A percentile compares a stretch with the other conserved stretches of the same genome.
Conservation (phyloP, 2,113 vertebrate species). For the Ivindomyrus marchei region DNA sequence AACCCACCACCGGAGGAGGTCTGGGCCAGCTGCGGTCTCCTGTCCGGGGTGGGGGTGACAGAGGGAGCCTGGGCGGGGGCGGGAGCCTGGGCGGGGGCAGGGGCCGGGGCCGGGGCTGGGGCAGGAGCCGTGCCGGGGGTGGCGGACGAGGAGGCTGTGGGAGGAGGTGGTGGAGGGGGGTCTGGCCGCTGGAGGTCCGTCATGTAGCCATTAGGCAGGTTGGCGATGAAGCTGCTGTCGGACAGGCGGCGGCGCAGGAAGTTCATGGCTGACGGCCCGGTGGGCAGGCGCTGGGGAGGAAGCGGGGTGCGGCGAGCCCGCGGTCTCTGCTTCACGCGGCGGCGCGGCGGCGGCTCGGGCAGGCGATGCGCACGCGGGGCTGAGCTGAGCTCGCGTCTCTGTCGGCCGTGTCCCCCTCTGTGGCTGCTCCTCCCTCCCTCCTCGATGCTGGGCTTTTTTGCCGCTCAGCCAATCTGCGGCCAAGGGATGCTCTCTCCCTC, state of each 20-base stretch:
- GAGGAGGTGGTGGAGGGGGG: conserved; percentile 55
- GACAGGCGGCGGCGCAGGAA: conserved; percentile 91
- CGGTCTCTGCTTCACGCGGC: not conserved
- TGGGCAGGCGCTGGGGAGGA: not conserved
- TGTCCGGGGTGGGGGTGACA: conserved; percentile 53
- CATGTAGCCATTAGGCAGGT: conserved; percentile 96
- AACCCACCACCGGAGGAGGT: conserved; percentile 62
- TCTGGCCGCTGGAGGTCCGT: conserved; percentile 80
- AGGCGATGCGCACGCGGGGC: conserved; percentile 25
- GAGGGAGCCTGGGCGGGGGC: conserved; percentile 51
- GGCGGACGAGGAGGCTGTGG: conserved; percentile 30
- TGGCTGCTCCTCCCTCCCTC: conserved; percentile 39
- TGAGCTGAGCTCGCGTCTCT: conserved; percentile 12
- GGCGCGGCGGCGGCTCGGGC: conserved; percentile 1
- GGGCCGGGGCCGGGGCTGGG: conserved; percentile 32
- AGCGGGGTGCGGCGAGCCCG: not conserved
- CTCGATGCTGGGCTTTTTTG: conserved; percentile 41
- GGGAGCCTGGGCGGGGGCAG: conserved; percentile 39
- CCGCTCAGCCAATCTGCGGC: conserved; percentile 41
- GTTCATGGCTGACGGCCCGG: conserved; percentile 72
- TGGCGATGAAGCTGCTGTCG: conserved; percentile 96
- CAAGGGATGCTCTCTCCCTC: conserved; percentile 46
- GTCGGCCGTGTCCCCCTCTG: not conserved
- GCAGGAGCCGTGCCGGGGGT: not conserved
- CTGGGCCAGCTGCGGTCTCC: conserved; percentile 38